Percentiles rank a stretch among this genome's conserved stretches.
Conservation (phyloP, 2,888 invertebrate species). For the Byasa hedistus region DNA sequence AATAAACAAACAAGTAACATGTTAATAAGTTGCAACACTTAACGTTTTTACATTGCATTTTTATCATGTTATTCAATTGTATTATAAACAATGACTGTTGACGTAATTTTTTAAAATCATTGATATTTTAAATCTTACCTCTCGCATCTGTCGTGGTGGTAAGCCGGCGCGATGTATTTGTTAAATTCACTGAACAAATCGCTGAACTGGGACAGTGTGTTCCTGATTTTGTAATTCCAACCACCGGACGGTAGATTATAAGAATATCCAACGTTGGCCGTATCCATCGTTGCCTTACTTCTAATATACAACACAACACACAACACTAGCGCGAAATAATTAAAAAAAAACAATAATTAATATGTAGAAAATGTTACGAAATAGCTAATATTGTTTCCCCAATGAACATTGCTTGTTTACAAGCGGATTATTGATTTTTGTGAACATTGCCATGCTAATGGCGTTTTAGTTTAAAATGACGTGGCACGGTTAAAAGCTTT, state of each 20-base stretch:
- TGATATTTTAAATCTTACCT: conserved; percentile 77
- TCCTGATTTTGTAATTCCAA: conserved; percentile 87
- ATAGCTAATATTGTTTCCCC: conserved; percentile 50
- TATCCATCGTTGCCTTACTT: conserved; percentile 64
- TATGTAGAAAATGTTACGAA: conserved; percentile 50
- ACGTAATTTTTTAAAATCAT: neutral
- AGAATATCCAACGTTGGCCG: conserved; percentile 87
- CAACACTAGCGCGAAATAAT: conserved; percentile 45
- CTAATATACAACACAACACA: conserved; percentile 35
- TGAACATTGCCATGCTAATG: conserved; percentile 36
- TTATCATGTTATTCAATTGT: conserved; percentile 2
- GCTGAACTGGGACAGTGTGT: conserved; percentile 91
- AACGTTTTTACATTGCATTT: neutral
- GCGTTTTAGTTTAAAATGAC: conserved; percentile 35
- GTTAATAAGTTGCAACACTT: neutral
- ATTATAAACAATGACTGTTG: neutral
- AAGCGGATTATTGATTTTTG: conserved; percentile 74
- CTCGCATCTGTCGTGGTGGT: conserved; percentile 98
- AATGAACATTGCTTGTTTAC: conserved; percentile 72
- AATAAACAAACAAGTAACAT: too few relatives aligned
- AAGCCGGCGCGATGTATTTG: conserved; percentile 96
- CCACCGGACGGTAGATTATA: conserved; percentile 91
- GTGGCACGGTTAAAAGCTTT: conserved; percentile 31
- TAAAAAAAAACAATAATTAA: conserved; percentile 55
- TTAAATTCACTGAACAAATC: conserved; percentile 98